Percentiles rank a stretch among this genome's conserved stretches.
phyloP scores from a whole-genome alignment of 2,797 vertebrate species.

The Clarias laeviceps region DNA sequence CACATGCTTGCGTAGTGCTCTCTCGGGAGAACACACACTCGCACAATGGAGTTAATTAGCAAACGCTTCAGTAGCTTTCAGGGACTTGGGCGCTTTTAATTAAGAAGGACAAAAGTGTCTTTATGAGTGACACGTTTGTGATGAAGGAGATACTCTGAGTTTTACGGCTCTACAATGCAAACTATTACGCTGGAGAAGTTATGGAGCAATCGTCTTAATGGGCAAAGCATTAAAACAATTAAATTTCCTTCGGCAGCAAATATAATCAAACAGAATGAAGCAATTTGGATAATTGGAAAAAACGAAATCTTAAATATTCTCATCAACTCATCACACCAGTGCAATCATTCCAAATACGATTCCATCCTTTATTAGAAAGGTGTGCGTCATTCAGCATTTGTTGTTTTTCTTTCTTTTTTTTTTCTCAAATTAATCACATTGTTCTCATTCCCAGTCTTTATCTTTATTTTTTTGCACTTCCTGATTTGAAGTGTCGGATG shows the following conservation, averaged over 20 bases:
- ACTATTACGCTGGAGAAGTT: background rate
- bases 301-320: background rate
- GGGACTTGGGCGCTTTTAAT: slow-evolving; percentile 75
- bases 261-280: background rate
- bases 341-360: background rate
- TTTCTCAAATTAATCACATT: background rate
- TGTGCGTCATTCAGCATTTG: background rate
- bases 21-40: slow-evolving; percentile 65
- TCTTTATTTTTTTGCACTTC: background rate
- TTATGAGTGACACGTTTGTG: slow-evolving; percentile 61
- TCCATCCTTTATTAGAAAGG: background rate
- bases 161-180: slow-evolving; percentile 24
- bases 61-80: slow-evolving; percentile 76
- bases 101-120: slow-evolving; percentile 73
- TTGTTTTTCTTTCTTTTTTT: background rate
- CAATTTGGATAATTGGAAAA: background rate
- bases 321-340: background rate
- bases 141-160: slow-evolving; percentile 64
- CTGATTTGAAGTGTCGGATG: background rate
- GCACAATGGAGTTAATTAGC: slow-evolving; percentile 76
- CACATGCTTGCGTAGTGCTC: slow-evolving; percentile 50
- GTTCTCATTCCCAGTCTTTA: background rate
- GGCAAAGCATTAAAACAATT: background rate
- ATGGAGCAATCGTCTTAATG: background rate
- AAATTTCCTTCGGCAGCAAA: background rate